Conservation (phyloP, 2,888 invertebrate species). For the Lithophane ornitopus region DNA sequence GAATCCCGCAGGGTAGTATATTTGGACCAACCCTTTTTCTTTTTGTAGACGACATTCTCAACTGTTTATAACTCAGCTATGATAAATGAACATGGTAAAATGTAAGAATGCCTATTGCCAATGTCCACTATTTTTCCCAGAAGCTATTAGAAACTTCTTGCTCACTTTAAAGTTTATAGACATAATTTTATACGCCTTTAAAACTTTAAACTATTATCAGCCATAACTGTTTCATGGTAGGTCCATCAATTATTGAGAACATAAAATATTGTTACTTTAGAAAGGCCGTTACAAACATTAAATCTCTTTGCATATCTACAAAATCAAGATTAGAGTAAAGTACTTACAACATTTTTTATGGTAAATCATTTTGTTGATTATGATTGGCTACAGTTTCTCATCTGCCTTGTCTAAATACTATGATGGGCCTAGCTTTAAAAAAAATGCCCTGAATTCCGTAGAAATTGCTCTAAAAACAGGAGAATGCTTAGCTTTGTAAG, state of each 20-base stretch:
- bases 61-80: no score
- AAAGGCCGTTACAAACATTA: slow-evolving; percentile 21
- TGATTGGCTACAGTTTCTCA: neutral
- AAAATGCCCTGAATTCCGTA: neutral
- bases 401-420: no score
- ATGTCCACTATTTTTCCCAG: neutral
- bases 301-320: slow-evolving; percentile 3
- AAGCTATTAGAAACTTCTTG: slow-evolving; percentile 27
- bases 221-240: slow-evolving; percentile 35
- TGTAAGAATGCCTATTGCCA: no score
- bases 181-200: slow-evolving; percentile 16
- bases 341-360: neutral
- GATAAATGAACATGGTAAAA: no score
- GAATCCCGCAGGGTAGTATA: slow-evolving; percentile 18
- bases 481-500: neutral
- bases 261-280: slow-evolving; percentile 10
- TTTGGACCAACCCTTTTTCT: slow-evolving; percentile 1
- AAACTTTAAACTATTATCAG: neutral
- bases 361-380: slow-evolving; percentile 6
- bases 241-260: slow-evolving; percentile 23
- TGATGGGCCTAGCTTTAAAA: neutral
- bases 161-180: neutral
- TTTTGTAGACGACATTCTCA: no score
- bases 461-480: neutral
- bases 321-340: neutral